These are phyloP conservation scores for Neopelma chrysocephalum DNA, from an alignment of 2,797 vertebrate species.

Conservation along the genomic window DNA sequence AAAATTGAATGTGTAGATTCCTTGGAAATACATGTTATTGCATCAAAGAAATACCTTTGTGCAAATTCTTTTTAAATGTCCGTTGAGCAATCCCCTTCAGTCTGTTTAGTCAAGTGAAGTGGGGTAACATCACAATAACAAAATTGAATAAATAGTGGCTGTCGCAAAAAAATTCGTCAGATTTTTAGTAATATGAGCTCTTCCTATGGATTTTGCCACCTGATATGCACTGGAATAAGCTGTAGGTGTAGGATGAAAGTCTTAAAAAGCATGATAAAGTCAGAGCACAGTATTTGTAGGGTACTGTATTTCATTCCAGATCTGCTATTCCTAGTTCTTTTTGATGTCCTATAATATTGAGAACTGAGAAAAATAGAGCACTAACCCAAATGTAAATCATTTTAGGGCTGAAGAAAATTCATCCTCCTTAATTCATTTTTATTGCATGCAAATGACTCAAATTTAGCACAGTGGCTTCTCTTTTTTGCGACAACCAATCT, in stretches of 20 bases:
- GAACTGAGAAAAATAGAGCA: constrained; percentile 32
- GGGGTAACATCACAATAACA: neutral
- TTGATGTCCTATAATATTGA: neutral
- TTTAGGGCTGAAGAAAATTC: constrained; percentile 35
- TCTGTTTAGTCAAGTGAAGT: neutral
- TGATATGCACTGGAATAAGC: neutral
- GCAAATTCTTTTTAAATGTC: neutral
- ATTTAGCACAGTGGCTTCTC: constrained; percentile 57
- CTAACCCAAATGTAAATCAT: constrained; percentile 64
- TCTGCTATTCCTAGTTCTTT: neutral
- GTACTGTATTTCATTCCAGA: constrained; percentile 1
- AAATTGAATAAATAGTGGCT: neutral
- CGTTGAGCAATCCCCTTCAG: neutral
- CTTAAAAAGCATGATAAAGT: neutral
- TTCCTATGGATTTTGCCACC: neutral
- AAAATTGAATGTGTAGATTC: neutral
- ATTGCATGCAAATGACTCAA: constrained; percentile 62
- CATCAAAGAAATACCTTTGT: neutral
- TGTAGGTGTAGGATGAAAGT: neutral
- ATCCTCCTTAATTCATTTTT: constrained; percentile 64
- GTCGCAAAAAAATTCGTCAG: neutral
- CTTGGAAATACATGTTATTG: neutral
- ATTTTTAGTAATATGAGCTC: neutral
- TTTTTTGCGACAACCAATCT: constrained; percentile 70
- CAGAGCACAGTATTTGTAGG: neutral